Evolutionary conservation across 1,140 invertebrate species (phyloP).

Genomic region (Globodera ellingtonae): DNA sequence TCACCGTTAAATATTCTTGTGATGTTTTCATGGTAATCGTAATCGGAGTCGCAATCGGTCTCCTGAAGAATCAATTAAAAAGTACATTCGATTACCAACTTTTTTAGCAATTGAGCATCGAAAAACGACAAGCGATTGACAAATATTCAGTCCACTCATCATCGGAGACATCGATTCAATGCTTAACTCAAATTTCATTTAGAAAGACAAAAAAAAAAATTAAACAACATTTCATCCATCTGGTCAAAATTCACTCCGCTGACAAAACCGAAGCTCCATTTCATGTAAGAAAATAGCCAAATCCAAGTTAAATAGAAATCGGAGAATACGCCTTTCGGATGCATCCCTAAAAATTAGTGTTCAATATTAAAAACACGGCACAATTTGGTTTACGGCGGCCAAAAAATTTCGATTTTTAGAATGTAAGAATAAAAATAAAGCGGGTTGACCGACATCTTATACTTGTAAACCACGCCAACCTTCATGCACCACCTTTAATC

Average conservation of each 20-base stretch:
- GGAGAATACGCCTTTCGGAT: constrained; percentile 19
- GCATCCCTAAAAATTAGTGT: constrained; percentile 18
- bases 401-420: no score
- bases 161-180: constrained; percentile 61
- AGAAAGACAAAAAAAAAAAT: constrained; percentile 4
- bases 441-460: no score
- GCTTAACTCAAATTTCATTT: constrained; percentile 37
- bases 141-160: constrained; percentile 48
- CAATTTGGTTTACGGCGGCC: not conserved
- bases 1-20: constrained; percentile 42
- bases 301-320: constrained; percentile 45
- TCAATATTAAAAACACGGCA: not conserved
- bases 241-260: constrained; percentile 33
- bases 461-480: no score
- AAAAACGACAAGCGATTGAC: constrained; percentile 60
- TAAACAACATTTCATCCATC: constrained; percentile 54
- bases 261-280: constrained; percentile 48
- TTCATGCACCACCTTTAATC: no score
- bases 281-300: constrained; percentile 49
- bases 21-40: constrained; percentile 42
- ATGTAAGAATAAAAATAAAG: no score
- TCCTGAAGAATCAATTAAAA: constrained; percentile 10
- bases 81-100: constrained; percentile 6
- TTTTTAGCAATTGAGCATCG: constrained; percentile 50
- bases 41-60: constrained; percentile 35